phyloP scores from a whole-genome alignment of 2,797 vertebrate genomes.

The Smutsia gigantea region DNA sequence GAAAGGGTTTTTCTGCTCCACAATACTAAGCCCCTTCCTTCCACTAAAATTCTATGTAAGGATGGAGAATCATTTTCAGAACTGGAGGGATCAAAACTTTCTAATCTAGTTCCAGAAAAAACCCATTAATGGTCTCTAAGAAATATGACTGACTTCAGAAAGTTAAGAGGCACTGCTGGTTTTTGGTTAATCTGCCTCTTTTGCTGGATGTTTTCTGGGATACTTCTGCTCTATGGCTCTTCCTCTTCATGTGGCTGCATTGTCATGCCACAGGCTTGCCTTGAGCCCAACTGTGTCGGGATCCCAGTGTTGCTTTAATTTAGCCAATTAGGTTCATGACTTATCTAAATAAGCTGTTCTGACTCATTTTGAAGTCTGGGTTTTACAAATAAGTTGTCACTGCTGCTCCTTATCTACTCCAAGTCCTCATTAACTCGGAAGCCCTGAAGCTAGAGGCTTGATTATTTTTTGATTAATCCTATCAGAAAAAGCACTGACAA shows the following conservation, averaged over 20 bases:
- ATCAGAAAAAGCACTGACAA: background rate
- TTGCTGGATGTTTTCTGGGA: background rate
- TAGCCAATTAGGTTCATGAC: background rate
- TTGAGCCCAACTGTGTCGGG: background rate
- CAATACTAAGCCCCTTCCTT: background rate
- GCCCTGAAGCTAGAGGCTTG: background rate
- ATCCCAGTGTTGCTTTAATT: conserved; percentile 29
- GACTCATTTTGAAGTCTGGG: background rate
- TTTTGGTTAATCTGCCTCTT: background rate
- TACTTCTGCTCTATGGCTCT: background rate
- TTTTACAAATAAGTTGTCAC: background rate
- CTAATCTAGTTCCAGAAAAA: background rate
- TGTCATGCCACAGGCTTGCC: background rate
- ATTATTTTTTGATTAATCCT: conserved; percentile 28
- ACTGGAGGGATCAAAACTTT: background rate
- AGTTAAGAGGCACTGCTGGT: background rate
- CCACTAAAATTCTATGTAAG: background rate
- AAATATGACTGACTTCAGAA: background rate
- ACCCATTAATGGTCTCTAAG: background rate
- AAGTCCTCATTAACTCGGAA: conserved; percentile 50
- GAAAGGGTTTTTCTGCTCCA: background rate
- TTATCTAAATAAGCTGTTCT: conserved; percentile 30
- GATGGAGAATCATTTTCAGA: conserved; percentile 4
- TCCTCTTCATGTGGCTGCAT: background rate
- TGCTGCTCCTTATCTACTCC: background rate